A percentile compares a stretch with the other conserved stretches of the same genome.
phyloP scores from a whole-genome alignment of 92 coral and sea anemone genomes.

The Porites rus region DNA sequence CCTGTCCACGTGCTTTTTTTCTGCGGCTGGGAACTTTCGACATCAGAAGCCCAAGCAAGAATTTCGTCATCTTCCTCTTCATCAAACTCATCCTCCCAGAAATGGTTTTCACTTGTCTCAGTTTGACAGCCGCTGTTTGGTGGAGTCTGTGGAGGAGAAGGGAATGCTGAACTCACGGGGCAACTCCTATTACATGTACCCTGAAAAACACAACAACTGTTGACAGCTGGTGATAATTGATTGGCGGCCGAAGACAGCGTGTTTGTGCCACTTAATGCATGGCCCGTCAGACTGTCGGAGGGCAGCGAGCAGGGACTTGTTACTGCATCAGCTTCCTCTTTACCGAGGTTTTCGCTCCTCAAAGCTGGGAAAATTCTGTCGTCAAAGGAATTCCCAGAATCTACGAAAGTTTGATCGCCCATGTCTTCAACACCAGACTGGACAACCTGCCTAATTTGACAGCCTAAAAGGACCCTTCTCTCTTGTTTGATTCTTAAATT shows the following conservation, averaged over 20 bases:
- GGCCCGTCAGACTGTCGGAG: background rate
- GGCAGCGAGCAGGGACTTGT: background rate
- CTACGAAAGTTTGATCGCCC: background rate
- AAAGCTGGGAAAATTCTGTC: background rate
- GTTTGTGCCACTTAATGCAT: background rate
- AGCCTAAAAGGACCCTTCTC: background rate
- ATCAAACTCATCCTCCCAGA: constrained; percentile 25
- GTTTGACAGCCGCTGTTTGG: no score
- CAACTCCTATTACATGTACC: no score
- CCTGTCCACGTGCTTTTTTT: background rate
- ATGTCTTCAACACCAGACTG: background rate
- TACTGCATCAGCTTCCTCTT: background rate
- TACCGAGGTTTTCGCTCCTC: background rate
- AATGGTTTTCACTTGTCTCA: background rate
- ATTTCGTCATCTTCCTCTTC: constrained; percentile 26
- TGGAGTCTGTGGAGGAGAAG: no score
- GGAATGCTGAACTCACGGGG: no score
- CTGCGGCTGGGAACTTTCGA: constrained; percentile 7
- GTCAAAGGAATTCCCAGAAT: background rate
- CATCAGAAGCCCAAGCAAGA: constrained; percentile 30
- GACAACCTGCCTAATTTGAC: no score
- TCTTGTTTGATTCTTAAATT: constrained; percentile 6
- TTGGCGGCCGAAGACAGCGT: background rate
- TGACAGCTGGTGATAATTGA: background rate
- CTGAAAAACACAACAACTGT: background rate